These are phyloP conservation scores for Scaptomyza caliginosa DNA, from an alignment of 2,888 invertebrate genomes.

Conservation along the genomic window DNA sequence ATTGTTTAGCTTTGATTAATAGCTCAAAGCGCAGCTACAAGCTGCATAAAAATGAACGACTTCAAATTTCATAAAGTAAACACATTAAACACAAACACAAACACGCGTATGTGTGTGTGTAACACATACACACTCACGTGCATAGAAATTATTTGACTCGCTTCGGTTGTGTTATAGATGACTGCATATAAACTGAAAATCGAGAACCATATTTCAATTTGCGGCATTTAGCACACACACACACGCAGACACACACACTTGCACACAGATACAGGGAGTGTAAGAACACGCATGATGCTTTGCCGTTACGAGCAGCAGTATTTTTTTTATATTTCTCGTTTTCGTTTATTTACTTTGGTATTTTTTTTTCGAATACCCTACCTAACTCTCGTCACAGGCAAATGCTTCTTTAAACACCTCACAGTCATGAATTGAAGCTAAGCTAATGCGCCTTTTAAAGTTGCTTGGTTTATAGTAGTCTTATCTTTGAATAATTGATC, in stretches of 20 bases:
- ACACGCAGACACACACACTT: constrained; percentile 15
- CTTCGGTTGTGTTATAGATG: constrained; percentile 71
- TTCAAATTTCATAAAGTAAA: constrained; percentile 74
- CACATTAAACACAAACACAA: constrained; percentile 56
- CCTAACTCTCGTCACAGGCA: background rate
- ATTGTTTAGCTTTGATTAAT: background rate
- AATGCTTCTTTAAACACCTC: background rate
- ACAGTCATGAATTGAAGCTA: background rate
- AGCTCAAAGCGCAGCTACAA: background rate
- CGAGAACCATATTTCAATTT: constrained; percentile 80
- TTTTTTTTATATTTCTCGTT: constrained; percentile 31
- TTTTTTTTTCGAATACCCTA: constrained; percentile 11
- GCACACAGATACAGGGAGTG: constrained; percentile 2
- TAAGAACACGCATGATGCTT: constrained; percentile 73
- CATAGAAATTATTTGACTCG: constrained; percentile 39
- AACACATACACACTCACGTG: constrained; percentile 4
- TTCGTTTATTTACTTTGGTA: background rate
- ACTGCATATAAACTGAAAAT: constrained; percentile 77
- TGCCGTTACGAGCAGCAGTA: constrained; percentile 57
- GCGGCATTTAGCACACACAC: constrained; percentile 74
- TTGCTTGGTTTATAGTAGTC: no score
- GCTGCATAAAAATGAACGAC: constrained; percentile 56
- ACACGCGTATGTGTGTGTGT: no score
- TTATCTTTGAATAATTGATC: no score
- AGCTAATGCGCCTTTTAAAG: no score